Percentiles rank a stretch among this genome's conserved stretches.
phyloP scores from a whole-genome alignment of 2,113 vertebrate species.

The Tapirus terrestris region DNA sequence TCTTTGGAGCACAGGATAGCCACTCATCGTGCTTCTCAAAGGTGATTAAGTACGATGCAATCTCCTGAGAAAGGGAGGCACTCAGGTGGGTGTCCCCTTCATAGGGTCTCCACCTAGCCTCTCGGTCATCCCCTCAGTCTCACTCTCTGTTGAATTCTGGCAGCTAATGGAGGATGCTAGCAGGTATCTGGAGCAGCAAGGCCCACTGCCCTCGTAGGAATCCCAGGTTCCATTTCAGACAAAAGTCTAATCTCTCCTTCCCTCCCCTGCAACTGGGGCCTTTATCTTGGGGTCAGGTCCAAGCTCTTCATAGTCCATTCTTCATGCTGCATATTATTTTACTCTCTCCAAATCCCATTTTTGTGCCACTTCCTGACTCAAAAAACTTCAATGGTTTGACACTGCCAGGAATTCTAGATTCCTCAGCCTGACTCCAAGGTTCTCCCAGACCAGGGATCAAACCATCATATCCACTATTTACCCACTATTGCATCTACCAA shows the following conservation, averaged over 20 bases:
- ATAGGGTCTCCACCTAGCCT: not conserved
- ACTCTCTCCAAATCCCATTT: not conserved
- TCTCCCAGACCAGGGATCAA: not conserved
- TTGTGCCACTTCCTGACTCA: not conserved
- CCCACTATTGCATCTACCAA: not conserved
- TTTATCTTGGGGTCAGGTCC: not conserved
- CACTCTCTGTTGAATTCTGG: not conserved
- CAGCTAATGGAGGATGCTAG: not conserved
- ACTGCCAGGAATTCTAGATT: slow-evolving; percentile 4
- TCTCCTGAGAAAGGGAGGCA: slow-evolving; percentile 87
- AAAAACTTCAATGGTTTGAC: not conserved
- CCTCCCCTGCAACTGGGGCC: not conserved
- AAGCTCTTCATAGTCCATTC: not conserved
- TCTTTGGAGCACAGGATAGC: slow-evolving; percentile 91
- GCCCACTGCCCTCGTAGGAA: not conserved
- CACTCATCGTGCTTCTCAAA: slow-evolving; percentile 95
- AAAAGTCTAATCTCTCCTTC: not conserved
- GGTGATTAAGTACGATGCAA: slow-evolving; percentile 93
- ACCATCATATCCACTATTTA: not conserved
- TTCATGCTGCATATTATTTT: not conserved
- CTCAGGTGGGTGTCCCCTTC: not conserved
- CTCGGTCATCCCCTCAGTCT: not conserved
- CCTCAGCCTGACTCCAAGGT: not conserved
- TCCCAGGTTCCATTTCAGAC: not conserved
- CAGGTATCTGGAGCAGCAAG: not conserved